Evolutionary conservation across 2,888 invertebrate species (phyloP), one percentile per base, ranked within the genome.

Genomic region (Polydrusus pterygomalis): DNA sequence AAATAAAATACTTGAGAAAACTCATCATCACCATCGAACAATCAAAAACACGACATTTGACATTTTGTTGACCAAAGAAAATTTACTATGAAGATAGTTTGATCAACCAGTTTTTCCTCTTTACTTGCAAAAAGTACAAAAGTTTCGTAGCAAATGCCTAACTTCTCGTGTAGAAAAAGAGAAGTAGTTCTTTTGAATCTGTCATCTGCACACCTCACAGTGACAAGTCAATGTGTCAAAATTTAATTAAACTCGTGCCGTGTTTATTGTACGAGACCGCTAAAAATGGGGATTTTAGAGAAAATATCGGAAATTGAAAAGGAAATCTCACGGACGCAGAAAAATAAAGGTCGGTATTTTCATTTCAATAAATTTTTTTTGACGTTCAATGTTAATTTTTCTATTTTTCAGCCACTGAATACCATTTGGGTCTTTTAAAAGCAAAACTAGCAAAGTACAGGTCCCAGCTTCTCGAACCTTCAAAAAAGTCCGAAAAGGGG

Each of bases 251-350:
- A 43, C 56, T 56, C 69, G 54, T 69, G 69, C 15, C 17, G 38
- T 60, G 38, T 17, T n/a, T n/a, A n/a, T n/a, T 68, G n/a, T 11
- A 1, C n/a, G 30, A 51, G n/a, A 56, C 45, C 58, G 58, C 69
- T 58, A 58, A 58, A 80, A 74, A 99, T 99, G 99, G 99, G 99
- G 83, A 99, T 99, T 87, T 89, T 99, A 80, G 99, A 99, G 85
- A 99, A 98, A 91, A 99, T 99, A 88, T 94, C 97, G 6, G 99
- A 99, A 91, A 98, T 99, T 80, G 99, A 99, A 87, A 95, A 94
- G 85, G 99, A 99, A 93, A 99, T 99, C 80, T 96, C 97, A 15
- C 91, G 98, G 82, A 99, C 99, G 17, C 99, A 99, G 87, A 99
- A 99, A 89, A 99, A 99, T 89, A 99, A 99, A 94, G 98, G 98